Percentiles rank a stretch among this genome's conserved stretches.
These are phyloP conservation scores for Pheosia tremula DNA, from an alignment of 2,888 invertebrate species.

Conservation along the genomic window DNA sequence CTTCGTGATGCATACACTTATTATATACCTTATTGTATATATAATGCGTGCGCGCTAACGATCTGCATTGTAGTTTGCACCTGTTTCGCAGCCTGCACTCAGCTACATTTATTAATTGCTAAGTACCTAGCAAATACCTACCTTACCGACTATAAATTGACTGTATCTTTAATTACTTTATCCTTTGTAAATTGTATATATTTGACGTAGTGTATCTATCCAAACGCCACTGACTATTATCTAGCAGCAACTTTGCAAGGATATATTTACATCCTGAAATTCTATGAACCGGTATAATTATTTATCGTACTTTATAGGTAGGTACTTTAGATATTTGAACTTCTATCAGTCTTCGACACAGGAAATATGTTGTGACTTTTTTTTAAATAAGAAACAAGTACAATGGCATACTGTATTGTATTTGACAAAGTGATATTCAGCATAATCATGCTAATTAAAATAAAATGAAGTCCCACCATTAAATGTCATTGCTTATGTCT, in stretches of 20 bases:
- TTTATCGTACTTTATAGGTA: no score
- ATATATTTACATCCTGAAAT: no score
- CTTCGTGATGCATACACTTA: slow-evolving; percentile 20
- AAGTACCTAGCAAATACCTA: neutral
- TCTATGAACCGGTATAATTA: no score
- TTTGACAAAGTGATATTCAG: neutral
- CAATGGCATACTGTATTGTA: neutral
- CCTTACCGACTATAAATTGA: no score
- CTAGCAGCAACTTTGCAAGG: no score
- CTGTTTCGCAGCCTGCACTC: neutral
- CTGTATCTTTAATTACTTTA: no score
- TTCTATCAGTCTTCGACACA: neutral
- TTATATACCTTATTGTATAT: slow-evolving; percentile 7
- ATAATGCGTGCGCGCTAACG: slow-evolving; percentile 13
- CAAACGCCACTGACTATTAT: no score
- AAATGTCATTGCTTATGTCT: neutral
- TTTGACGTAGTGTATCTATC: no score
- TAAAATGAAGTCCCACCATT: neutral
- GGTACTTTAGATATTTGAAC: neutral
- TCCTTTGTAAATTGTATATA: no score
- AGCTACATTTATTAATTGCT: neutral
- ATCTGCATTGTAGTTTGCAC: slow-evolving; percentile 26
- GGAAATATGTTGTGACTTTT: neutral
- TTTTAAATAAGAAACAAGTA: neutral
- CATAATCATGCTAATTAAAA: neutral